phyloP scores from a whole-genome alignment of 2,888 invertebrate species.

The Steinernema carpocapsae region DNA sequence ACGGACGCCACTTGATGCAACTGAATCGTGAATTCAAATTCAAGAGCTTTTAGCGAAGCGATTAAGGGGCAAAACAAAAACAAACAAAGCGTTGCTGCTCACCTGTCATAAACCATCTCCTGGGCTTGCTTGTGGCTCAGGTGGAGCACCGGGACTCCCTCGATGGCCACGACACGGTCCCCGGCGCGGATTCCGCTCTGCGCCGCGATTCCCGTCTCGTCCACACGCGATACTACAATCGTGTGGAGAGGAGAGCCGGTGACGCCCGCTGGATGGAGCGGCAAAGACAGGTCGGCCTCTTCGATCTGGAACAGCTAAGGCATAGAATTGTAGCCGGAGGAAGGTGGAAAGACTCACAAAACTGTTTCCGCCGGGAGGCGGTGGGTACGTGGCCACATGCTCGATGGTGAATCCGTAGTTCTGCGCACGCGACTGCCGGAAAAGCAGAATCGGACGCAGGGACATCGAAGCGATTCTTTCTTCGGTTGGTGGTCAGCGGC shows the following conservation, averaged over 20 bases:
- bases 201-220: not conserved
- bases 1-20: not conserved
- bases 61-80: slow-evolving; percentile 30
- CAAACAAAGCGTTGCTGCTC: slow-evolving; percentile 15
- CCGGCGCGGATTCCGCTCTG: slow-evolving; percentile 18
- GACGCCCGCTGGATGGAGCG: not conserved
- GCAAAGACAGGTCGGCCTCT: not conserved
- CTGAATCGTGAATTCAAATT: slow-evolving; percentile 24
- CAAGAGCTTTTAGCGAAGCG: slow-evolving; percentile 10
- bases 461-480: slow-evolving; percentile 1
- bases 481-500: not conserved
- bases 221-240: slow-evolving; percentile 11
- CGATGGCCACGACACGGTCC: slow-evolving; percentile 20
- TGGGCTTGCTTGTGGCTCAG: slow-evolving; percentile 24
- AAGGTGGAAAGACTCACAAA: not conserved
- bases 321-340: not conserved
- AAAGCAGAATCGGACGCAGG: slow-evolving; percentile 30
- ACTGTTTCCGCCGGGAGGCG: not conserved
- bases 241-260: slow-evolving; percentile 9
- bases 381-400: slow-evolving; percentile 30
- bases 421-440: slow-evolving; percentile 25
- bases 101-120: slow-evolving; percentile 27
- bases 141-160: slow-evolving; percentile 23
- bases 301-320: not conserved
- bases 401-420: slow-evolving; percentile 34